Base-by-base conservation (phyloP, 2,888 invertebrate genomes). In the Dryadula phaetusa region DNA sequence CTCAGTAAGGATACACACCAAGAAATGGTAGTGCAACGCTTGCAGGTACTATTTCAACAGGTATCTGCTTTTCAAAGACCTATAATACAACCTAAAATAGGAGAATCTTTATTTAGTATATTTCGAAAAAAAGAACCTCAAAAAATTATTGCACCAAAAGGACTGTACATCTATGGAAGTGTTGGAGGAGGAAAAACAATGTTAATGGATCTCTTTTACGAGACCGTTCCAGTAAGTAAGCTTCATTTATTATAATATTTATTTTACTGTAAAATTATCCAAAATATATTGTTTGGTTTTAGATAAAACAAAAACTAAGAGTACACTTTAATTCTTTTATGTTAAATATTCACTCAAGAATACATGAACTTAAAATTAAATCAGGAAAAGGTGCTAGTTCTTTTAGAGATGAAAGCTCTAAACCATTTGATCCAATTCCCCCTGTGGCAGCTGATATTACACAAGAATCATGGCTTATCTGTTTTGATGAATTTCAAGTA, bases 401-500 rank as follows among this genome's bases (percentile, higher is more conserved):
- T 3, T 92, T 92, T 70, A 80, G 88, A 70, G 89, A 92, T 72
- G 90, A 90, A 66, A 82, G 85, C 1, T 84, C 87, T 0, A 88
- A 88, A 67, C 91, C 90, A 12, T 98, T 97, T 86, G 99, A 99
- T 90, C 99, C 99, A 0, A 99, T 99, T 69, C 96, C 97, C 25
- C 97, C 98, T 5, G 98, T 99, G 0, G 99, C 99, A 12, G 95
- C 96, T 74, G 94, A 95, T 72, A 98, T 99, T 71, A 95, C 96
- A 28, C 94, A 95, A 60, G 95, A 97, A 79, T 95, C 97, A 22
- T 98, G 98, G 97, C 93, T 99, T 32, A 95, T 99, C 70, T 99
- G 99, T 87, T 98, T 99, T 88, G 99, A 99, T 93, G 99, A 99
- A 90, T 99, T 99, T 93, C 99, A 99, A 94, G 98, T 96, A 79